Evolutionary conservation across 2,113 vertebrate genomes (phyloP), one percentile per base, ranked within the genome.

Genomic region (Ptyas mucosa): DNA sequence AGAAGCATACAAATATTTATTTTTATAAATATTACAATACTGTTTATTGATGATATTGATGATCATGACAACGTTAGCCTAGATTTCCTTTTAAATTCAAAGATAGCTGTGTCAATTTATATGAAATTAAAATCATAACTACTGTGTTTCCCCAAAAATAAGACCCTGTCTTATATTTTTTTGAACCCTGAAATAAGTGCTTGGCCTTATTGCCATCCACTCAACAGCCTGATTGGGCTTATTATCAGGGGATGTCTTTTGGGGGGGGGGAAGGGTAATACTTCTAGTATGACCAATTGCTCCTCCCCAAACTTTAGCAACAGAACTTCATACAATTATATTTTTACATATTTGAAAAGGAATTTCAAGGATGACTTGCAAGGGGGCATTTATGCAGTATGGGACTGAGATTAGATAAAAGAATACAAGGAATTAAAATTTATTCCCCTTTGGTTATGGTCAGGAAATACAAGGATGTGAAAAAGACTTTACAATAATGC

Each of bases 1-100:
- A 94, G n/a, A 94, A 94, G 58, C 81, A 89, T 52, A 92, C 58
- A 93, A 52, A 29, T 94, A 39, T 87, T 39, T 34, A 75, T 43
- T 81, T 8, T 81, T 81, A 39, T 81, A 81, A 81, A 81, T 39
- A 81, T 81, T 81, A 21, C 18, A 81, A 43, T 81, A 21, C 18
- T 43, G 18, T 21, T 21, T 39, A 81, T 81, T 8, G 18, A 39
- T 81, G 12, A n/a, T 69, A n/a, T 6, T 69, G 11, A n/a, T 69
- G 29, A 69, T 69, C 3, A 69, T n/a, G 61, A 81, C 8, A 8
- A 75, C 20, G 89, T 91, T 26, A 53, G 91, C 90, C 92, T 94
- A 90, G 93, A 39, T 81, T 39, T 81, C n/a, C 34, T 21, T 81
- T 81, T 81, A 81, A 39, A 81, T 81, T 39, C 14, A 64, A 75